A percentile compares a stretch with the other conserved stretches of the same genome.
Evolutionary conservation across 1,140 invertebrate genomes (phyloP).

Genomic region (Ptiloglossa arizonensis): DNA sequence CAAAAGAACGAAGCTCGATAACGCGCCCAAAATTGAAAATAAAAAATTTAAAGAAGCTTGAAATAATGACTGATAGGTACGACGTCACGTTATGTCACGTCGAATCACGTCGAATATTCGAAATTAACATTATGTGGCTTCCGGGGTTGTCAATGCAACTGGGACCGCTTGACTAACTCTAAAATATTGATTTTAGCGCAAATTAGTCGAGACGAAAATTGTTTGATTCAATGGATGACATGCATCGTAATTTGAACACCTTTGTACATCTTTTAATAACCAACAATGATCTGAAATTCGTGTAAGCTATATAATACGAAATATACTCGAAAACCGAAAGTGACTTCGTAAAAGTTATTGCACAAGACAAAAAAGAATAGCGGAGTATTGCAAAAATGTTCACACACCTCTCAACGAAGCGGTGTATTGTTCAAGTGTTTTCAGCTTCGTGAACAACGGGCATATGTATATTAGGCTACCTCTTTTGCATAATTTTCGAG

Average conservation of each 20-base stretch:
- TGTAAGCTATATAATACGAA: no score
- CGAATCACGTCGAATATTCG: conserved; percentile 45
- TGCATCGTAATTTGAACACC: not conserved
- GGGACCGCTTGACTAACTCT: not conserved
- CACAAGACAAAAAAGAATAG: no score
- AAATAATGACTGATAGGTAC: not conserved
- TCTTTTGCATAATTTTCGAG: conserved; percentile 10
- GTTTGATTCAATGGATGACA: not conserved
- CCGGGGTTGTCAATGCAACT: not conserved
- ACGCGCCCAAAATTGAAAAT: not conserved
- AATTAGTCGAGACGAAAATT: not conserved
- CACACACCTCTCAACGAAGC: no score
- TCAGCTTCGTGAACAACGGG: not conserved
- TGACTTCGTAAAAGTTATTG: no score
- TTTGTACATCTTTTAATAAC: no score
- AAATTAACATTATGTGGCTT: conserved; percentile 35
- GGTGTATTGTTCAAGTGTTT: not conserved
- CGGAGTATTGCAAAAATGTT: no score
- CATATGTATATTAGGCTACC: no score
- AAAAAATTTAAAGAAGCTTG: conserved; percentile 1
- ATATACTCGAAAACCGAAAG: no score
- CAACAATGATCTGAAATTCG: no score
- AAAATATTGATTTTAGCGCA: not conserved
- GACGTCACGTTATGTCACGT: conserved; percentile 39
- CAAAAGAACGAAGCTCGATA: not conserved